A percentile compares a stretch with the other conserved stretches of the same genome.
Conservation (phyloP, 2,888 invertebrate genomes). For the Eristalinus aeneus region DNA sequence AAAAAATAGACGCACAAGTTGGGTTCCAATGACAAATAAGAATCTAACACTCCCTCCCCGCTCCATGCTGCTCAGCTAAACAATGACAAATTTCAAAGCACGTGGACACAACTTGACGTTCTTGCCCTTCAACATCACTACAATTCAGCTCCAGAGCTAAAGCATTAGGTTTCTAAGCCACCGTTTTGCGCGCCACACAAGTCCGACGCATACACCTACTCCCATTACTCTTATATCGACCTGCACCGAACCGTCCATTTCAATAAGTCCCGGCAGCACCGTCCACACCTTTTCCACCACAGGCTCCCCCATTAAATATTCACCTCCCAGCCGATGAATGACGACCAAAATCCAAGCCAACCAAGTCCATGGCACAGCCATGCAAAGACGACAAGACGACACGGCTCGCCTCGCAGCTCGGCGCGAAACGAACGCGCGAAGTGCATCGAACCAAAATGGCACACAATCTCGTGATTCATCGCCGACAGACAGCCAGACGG, state of each 20-base stretch:
- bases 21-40: background rate
- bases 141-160: background rate
- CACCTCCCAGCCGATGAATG: conserved; percentile 42
- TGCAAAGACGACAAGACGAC: background rate
- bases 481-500: conserved; percentile 65
- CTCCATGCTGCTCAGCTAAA: background rate
- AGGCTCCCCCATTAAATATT: conserved; percentile 41
- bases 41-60: background rate
- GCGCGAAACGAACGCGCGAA: conserved; percentile 47
- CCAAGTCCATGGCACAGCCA: background rate
- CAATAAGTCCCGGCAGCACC: conserved; percentile 52
- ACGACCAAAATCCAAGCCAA: background rate
- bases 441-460: conserved; percentile 70
- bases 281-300: conserved; percentile 9
- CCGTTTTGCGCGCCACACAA: conserved; percentile 6
- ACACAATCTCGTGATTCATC: conserved; percentile 63
- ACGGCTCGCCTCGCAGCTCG: no score
- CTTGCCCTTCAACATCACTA: background rate
- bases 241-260: conserved; percentile 42
- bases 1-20: background rate
- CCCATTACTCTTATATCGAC: conserved; percentile 43
- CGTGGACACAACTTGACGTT: background rate
- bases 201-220: conserved; percentile 19
- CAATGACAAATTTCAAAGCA: background rate
- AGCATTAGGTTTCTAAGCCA: background rate